A percentile compares a stretch with the other conserved stretches of the same genome.
These are phyloP conservation scores for Ips typographus DNA, from an alignment of 1,140 invertebrate species.

Conservation along the genomic window DNA sequence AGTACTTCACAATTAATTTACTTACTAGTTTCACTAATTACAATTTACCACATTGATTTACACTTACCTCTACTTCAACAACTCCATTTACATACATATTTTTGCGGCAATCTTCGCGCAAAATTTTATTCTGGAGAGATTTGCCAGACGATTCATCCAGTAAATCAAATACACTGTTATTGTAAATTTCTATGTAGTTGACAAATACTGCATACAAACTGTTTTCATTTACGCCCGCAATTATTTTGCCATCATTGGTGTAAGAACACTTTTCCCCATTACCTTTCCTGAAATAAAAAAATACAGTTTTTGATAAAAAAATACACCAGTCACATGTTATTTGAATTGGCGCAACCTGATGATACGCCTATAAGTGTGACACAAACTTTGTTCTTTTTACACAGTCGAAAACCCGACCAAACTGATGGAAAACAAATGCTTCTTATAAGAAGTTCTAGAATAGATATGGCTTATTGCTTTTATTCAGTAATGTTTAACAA, in stretches of 20 bases:
- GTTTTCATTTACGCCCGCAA: conserved; percentile 76
- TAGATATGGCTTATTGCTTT: no score
- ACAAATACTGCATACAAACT: conserved; percentile 90
- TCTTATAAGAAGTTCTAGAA: no score
- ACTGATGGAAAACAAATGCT: no score
- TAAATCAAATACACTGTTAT: conserved; percentile 96
- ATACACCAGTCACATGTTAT: no score
- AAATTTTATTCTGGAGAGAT: conserved; percentile 63
- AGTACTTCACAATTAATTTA: neutral
- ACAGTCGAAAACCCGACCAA: no score
- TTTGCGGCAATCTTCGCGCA: conserved; percentile 75
- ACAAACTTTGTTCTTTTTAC: no score
- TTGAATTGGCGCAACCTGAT: no score
- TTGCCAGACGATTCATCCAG: conserved; percentile 68
- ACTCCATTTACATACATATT: conserved; percentile 91
- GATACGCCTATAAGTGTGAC: no score
- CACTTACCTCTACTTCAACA: conserved; percentile 81
- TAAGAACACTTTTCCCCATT: conserved; percentile 42
- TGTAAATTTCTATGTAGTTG: conserved; percentile 97
- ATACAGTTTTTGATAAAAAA: no score
- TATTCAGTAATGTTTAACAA: no score
- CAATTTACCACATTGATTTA: neutral
- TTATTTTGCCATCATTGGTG: conserved; percentile 46
- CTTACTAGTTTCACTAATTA: neutral
- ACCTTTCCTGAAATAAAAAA: conserved; percentile 23